Evolutionary conservation across 2,888 invertebrate genomes (phyloP), one percentile per base, ranked within the genome.

Genomic region (Chaitophorus viminalis): DNA sequence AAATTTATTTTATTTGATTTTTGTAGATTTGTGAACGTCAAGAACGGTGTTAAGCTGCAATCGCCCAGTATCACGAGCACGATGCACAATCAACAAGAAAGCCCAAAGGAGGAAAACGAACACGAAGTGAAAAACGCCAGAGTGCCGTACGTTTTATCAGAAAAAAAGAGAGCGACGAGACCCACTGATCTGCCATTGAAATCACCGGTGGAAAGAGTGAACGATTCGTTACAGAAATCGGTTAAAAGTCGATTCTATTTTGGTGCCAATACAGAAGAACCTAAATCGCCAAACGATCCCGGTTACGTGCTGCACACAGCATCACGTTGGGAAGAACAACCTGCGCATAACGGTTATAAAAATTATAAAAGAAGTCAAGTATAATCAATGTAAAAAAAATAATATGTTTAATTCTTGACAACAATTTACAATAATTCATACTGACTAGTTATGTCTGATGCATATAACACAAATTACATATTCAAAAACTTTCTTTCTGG

Each of bases 261-360:
- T 84, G 88, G 88, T 6, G 60, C 89, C 2, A 78, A 88, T 17
- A 81, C 68, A n/a, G 89, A 83, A 0, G 88, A 88, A 6, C 92
- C 92, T 0, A 94, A 94, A n/a, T 93, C 94, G 0, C 95, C 95
- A 0, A 94, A 93, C 0, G 95, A 95, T 91, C 95, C 95, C 0
- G 95, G 95, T 5, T 95, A 94, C 90, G 95, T 95, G 3, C 94
- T 94, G 90, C 95, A 95, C 90, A 93, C 95, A 0, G 95, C 94
- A 1, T 94, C 93, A 89, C 93, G 94, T 90, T 95, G 95, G 95
- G 92, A 92, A 4, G 89, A 90, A 77, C 77, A 90, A 46, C 84
- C 87, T 17, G 36, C 74, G 3, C 77, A 77, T 17, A 77, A 65
- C n/a, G 72, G 65, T 68, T 83, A 72, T 25, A 88, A 88, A 79